phyloP scores from a whole-genome alignment of 2,797 vertebrate genomes.

The Mionectes olivaceus region DNA sequence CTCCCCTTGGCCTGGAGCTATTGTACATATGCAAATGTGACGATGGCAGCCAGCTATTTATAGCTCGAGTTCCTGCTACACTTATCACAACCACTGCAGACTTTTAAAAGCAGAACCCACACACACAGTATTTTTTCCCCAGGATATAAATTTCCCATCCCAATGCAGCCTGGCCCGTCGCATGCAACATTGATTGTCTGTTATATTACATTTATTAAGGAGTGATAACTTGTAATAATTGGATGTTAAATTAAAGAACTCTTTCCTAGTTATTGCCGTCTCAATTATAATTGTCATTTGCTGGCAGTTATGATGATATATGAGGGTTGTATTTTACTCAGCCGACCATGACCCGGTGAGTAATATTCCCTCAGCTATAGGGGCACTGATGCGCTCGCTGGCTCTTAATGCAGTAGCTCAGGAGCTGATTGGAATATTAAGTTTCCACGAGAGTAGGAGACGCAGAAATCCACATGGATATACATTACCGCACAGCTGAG shows the following conservation, averaged over 20 bases:
- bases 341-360: slow-evolving; percentile 95
- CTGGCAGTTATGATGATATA: slow-evolving; percentile 99
- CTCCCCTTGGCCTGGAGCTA: slow-evolving; percentile 79
- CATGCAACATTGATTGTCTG: slow-evolving; percentile 98
- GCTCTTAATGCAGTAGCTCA: slow-evolving; percentile 84
- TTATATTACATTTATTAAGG: slow-evolving; percentile 99
- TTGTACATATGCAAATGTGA: slow-evolving; percentile 84
- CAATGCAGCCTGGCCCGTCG: slow-evolving; percentile 86
- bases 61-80: slow-evolving; percentile 76
- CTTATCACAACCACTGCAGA: slow-evolving; percentile 79
- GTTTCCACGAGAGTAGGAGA: slow-evolving; percentile 75
- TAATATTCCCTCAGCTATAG: slow-evolving; percentile 91
- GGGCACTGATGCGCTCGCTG: slow-evolving; percentile 87
- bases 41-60: slow-evolving; percentile 81
- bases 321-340: slow-evolving; percentile 98
- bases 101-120: slow-evolving; percentile 73
- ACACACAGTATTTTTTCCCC: slow-evolving; percentile 72
- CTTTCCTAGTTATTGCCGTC: slow-evolving; percentile 97
- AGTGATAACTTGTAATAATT: slow-evolving; percentile 99
- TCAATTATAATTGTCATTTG: slow-evolving; percentile 98
- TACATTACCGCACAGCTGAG: slow-evolving; percentile 62
- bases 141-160: slow-evolving; percentile 86
- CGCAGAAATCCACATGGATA: slow-evolving; percentile 72
- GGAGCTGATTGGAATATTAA: slow-evolving; percentile 91
- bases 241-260: slow-evolving; percentile 99